Conservation (phyloP, 2,113 vertebrate genomes). For the Theristicus caerulescens region DNA sequence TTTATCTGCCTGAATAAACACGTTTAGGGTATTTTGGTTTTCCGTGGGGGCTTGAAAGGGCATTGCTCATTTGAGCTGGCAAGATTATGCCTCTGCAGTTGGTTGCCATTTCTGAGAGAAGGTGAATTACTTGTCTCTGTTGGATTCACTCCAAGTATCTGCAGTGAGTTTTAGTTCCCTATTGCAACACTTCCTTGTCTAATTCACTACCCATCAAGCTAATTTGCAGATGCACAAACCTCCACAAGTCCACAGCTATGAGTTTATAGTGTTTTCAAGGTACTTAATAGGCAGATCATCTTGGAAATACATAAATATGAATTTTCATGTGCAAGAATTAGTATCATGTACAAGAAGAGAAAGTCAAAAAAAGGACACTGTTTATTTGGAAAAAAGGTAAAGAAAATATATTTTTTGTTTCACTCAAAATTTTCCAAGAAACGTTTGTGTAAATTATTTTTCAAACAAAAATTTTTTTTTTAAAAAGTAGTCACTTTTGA, state of each 20-base stretch:
- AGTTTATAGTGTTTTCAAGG: background rate
- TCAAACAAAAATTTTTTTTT: fast-evolving
- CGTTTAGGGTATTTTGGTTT: background rate
- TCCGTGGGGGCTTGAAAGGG: background rate
- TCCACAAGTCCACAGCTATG: background rate
- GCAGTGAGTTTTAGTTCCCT: conserved; percentile 1
- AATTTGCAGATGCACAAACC: background rate
- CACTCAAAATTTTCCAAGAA: background rate
- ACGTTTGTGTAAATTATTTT: background rate
- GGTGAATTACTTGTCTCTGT: background rate
- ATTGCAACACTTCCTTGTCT: background rate
- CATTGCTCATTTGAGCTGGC: background rate
- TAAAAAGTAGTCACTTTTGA: background rate
- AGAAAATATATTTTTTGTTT: background rate
- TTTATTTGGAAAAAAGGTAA: background rate
- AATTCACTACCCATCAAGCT: background rate
- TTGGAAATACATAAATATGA: background rate
- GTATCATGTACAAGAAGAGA: background rate
- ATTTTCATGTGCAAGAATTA: background rate
- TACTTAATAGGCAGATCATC: background rate
- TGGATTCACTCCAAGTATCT: conserved; percentile 28
- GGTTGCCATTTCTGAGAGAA: background rate
- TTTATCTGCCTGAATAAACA: conserved; percentile 37
- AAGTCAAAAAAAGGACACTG: background rate
- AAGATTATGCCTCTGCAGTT: background rate